phyloP scores from a whole-genome alignment of 2,113 vertebrate species.

The Phoxinus phoxinus region DNA sequence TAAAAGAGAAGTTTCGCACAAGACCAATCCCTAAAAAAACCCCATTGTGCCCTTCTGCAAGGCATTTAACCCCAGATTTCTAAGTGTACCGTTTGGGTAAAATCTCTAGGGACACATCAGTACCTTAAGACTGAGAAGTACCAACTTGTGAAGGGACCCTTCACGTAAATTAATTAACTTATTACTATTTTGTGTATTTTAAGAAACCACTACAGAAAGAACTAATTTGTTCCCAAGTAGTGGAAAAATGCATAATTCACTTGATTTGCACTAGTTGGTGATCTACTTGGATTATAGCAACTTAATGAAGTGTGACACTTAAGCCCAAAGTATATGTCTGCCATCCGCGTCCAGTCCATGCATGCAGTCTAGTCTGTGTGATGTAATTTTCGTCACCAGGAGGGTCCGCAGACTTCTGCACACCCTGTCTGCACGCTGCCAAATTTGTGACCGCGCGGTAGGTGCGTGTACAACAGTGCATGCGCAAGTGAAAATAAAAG shows the following conservation, averaged over 20 bases:
- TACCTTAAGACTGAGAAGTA: neutral
- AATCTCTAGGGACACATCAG: neutral
- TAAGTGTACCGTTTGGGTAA: neutral
- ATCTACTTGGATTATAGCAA: neutral
- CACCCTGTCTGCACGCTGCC: too few species aligned
- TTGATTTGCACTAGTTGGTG: neutral
- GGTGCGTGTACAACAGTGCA: too few species aligned
- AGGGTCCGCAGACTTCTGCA: too few species aligned
- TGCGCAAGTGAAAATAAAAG: too few species aligned
- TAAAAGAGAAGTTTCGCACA: slow-evolving; percentile 9
- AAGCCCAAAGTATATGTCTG: too few species aligned
- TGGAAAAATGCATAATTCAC: neutral
- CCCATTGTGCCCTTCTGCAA: neutral
- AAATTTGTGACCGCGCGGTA: too few species aligned
- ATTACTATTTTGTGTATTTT: neutral
- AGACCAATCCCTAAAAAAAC: neutral
- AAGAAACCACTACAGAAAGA: neutral
- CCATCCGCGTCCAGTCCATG: too few species aligned
- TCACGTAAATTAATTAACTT: too few species aligned
- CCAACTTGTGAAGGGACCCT: neutral
- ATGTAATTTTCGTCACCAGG: too few species aligned
- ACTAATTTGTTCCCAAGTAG: neutral
- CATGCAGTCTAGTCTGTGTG: too few species aligned
- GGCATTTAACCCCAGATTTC: slow-evolving; percentile 12
- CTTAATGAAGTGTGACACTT: neutral